phyloP scores from a whole-genome alignment of 2,797 vertebrate genomes.

The Rhinella marina region DNA sequence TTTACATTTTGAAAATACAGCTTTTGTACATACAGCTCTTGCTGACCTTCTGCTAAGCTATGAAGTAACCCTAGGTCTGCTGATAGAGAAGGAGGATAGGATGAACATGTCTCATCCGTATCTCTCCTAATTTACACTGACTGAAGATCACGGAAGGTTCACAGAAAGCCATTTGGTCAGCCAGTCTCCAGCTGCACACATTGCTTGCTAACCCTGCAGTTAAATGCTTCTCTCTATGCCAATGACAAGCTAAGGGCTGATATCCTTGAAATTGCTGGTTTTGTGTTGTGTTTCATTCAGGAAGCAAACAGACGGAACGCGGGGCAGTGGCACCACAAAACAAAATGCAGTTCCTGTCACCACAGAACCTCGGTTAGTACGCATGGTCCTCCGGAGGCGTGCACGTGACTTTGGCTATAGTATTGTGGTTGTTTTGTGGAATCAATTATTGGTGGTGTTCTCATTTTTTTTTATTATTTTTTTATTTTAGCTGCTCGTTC shows the following conservation, averaged over 20 bases:
- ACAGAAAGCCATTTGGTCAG: slow-evolving; percentile 33
- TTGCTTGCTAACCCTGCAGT: slow-evolving; percentile 44
- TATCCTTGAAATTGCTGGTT: slow-evolving; percentile 63
- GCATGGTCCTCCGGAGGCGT: slow-evolving; percentile 57
- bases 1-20: background rate
- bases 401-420: slow-evolving; percentile 56
- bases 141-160: slow-evolving; percentile 32
- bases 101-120: slow-evolving; percentile 6
- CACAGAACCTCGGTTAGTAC: slow-evolving; percentile 63
- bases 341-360: slow-evolving; percentile 62
- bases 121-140: slow-evolving; percentile 24
- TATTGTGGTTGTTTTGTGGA: slow-evolving; percentile 56
- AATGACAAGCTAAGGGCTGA: slow-evolving; percentile 48
- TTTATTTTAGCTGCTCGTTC: slow-evolving; percentile 39
- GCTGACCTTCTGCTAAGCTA: background rate
- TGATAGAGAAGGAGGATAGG: background rate
- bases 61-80: background rate
- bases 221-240: slow-evolving; percentile 38
- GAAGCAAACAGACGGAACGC: slow-evolving; percentile 62
- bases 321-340: slow-evolving; percentile 59
- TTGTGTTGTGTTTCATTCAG: slow-evolving; percentile 62
- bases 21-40: background rate
- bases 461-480: background rate
- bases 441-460: slow-evolving; percentile 32
- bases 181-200: slow-evolving; percentile 31